These are phyloP conservation scores for Pachypsylla venusta DNA, from an alignment of 1,140 invertebrate species.

Conservation along the genomic window DNA sequence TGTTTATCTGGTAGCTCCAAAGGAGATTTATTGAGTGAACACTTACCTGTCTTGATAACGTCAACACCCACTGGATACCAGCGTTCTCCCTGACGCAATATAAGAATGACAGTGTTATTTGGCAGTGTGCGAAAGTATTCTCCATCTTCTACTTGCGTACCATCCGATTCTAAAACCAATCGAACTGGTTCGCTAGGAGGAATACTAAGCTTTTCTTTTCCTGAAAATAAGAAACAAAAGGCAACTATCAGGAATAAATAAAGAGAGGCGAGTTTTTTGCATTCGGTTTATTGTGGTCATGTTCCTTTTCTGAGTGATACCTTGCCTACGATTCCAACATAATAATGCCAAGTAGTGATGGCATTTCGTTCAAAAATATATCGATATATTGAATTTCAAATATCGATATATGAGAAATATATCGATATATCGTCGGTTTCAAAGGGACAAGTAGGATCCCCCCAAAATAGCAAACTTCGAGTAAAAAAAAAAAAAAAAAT, in stretches of 20 bases:
- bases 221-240: constrained; percentile 32
- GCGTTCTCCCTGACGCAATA: constrained; percentile 72
- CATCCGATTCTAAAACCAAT: constrained; percentile 82
- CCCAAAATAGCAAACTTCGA: no score
- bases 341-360: not conserved
- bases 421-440: no score
- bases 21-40: constrained; percentile 5
- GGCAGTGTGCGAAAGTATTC: constrained; percentile 83
- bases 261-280: constrained; percentile 2
- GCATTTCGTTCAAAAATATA: no score
- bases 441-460: no score
- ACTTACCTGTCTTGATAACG: constrained; percentile 76
- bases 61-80: constrained; percentile 84
- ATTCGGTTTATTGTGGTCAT: not conserved
- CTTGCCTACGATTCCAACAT: not conserved
- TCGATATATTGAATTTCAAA: no score
- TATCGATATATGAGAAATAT: no score
- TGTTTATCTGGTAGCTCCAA: not conserved
- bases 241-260: not conserved
- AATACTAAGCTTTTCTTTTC: constrained; percentile 79
- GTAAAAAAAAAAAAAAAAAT: no score
- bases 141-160: constrained; percentile 87
- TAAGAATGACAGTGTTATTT: constrained; percentile 74
- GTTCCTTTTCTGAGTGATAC: constrained; percentile 1
- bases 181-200: constrained; percentile 63